Conservation (phyloP, 2,113 vertebrate species). For the Grammomys dolichurus region DNA sequence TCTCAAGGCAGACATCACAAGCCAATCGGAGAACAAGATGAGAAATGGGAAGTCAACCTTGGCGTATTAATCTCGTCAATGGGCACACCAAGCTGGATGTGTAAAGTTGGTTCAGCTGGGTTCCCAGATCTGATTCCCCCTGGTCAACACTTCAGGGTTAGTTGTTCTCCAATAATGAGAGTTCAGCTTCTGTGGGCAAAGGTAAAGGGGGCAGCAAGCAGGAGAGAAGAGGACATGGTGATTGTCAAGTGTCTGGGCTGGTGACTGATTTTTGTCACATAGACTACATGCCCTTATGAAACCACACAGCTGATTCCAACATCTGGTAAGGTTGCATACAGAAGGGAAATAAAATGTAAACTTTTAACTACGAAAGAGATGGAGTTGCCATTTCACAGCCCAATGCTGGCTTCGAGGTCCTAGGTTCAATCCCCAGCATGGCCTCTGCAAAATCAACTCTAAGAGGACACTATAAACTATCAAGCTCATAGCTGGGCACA, state of each 20-base stretch:
- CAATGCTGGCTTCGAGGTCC: neutral
- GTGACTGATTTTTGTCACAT: neutral
- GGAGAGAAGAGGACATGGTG: fast-evolving
- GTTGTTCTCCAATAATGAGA: neutral
- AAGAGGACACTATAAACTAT: neutral
- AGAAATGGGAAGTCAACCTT: neutral
- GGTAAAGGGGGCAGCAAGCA: fast-evolving
- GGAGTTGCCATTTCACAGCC: no score
- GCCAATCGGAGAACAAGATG: neutral
- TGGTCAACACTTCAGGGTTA: neutral
- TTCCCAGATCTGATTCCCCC: neutral
- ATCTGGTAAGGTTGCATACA: neutral
- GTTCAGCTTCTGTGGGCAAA: neutral
- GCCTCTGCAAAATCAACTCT: neutral
- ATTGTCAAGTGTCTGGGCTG: no score
- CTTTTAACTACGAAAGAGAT: neutral
- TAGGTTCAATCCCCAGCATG: neutral
- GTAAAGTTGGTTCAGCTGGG: neutral
- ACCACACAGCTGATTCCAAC: neutral
- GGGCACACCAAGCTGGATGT: neutral
- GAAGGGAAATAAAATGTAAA: neutral
- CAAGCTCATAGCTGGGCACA: neutral
- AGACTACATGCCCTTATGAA: neutral
- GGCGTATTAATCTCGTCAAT: neutral
- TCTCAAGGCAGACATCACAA: neutral